Evolutionary conservation across 2,888 invertebrate genomes (phyloP), one percentile per base, ranked within the genome.

Genomic region (Oxycera nigricornis): DNA sequence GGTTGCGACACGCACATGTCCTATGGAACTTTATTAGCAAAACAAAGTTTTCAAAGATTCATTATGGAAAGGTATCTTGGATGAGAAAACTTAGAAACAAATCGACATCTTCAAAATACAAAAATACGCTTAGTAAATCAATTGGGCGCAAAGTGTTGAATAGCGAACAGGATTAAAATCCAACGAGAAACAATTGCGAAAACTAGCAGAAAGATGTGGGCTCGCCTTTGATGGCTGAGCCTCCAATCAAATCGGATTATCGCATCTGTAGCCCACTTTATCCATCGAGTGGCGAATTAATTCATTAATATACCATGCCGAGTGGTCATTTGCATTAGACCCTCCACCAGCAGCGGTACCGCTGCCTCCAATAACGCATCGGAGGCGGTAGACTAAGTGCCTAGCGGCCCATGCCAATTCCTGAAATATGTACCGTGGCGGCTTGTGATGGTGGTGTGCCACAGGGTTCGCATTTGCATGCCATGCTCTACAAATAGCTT

Each of bases 311-410:
- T 46, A 20, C 55, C 39, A 39, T 72, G 72, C 72, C 55, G 31
- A 68, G 67, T 68, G 67, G 67, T 68, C 67, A 68, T 50, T 68
- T 68, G 67, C 67, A 68, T 68, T 68, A 68, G 67, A 46, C 50
- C 50, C 46, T 2, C 24, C n/a, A 46, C 46, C 11, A 24, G 41
- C 11, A 24, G 65, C 41, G 24, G 7, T n/a, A n/a, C n/a, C n/a
- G n/a, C n/a, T n/a, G n/a, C n/a, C n/a, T n/a, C n/a, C 55, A 31
- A 2, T 28, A 46, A 46, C 28, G 46, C 39, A 46, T 46, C 28
- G 68, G 7, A 50, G 50, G 68, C 30, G 30, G 31, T 31, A 20
- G 39, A 55, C 65, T 9, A 65, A 11, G 24, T 41, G 41, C 26
- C 17, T 46, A 41, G 9, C 41, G 65, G 65, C 11, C 41, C 41